Conservation (phyloP, 2,113 vertebrate species). For the Amia ocellicauda region DNA sequence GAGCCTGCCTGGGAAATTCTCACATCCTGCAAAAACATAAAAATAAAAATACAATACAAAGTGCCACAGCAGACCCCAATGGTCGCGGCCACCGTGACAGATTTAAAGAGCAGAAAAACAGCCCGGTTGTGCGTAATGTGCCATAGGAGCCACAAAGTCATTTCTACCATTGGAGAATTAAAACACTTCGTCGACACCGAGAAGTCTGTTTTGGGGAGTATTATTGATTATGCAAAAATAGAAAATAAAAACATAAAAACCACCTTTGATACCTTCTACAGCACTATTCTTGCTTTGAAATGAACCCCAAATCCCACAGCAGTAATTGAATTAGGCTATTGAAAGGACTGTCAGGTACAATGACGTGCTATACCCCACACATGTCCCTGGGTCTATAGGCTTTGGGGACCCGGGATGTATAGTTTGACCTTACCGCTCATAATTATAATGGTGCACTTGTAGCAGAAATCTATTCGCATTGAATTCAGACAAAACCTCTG, state of each 20-base stretch:
- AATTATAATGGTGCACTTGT: slow-evolving; percentile 73
- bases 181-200: no score
- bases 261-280: slow-evolving; percentile 44
- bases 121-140: no score
- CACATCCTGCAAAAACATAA: no score
- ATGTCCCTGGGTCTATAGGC: slow-evolving; percentile 76
- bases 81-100: no score
- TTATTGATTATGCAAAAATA: background rate
- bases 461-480: slow-evolving; percentile 76
- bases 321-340: slow-evolving; percentile 76
- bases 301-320: slow-evolving; percentile 60
- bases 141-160: no score
- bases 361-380: slow-evolving; percentile 68
- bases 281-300: slow-evolving; percentile 55
- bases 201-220: background rate
- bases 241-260: slow-evolving; percentile 15
- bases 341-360: slow-evolving; percentile 75
- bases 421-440: slow-evolving; percentile 77
- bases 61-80: no score
- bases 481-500: slow-evolving; percentile 77
- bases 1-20: no score
- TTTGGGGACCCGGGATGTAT: slow-evolving; percentile 74
- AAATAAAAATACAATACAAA: no score
- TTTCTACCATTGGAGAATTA: no score
- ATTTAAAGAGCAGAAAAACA: no score